Conservation (phyloP, 2,888 invertebrate genomes). For the Villa cingulata region DNA sequence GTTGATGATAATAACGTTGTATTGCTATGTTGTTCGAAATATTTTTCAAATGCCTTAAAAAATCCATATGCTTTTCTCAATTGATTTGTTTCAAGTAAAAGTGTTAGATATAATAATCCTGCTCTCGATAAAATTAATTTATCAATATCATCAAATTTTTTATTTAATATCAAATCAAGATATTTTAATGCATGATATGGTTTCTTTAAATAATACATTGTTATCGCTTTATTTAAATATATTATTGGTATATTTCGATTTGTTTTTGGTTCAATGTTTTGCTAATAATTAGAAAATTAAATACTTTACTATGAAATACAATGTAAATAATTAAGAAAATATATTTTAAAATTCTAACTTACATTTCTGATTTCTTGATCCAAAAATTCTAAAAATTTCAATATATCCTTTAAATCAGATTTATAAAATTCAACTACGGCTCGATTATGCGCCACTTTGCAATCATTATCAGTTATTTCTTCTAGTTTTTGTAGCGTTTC, state of each 20-base stretch:
- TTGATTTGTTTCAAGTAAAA: slow-evolving; percentile 32
- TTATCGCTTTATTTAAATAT: slow-evolving; percentile 26
- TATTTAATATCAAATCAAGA: slow-evolving; percentile 23
- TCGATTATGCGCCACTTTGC: slow-evolving; percentile 43
- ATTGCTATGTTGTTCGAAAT: too few species aligned
- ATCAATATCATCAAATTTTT: slow-evolving; percentile 26
- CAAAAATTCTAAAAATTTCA: slow-evolving; percentile 54
- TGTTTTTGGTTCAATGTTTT: slow-evolving; percentile 4
- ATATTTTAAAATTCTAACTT: slow-evolving; percentile 4
- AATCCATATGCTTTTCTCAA: slow-evolving; percentile 28
- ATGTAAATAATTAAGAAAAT: background rate
- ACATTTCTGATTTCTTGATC: slow-evolving; percentile 33
- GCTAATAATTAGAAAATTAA: background rate
- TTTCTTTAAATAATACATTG: slow-evolving; percentile 32
- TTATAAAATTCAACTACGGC: slow-evolving; percentile 70
- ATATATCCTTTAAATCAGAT: slow-evolving; percentile 56
- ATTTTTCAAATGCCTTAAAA: slow-evolving; percentile 22
- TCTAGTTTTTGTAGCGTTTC: slow-evolving; percentile 26
- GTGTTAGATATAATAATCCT: slow-evolving; percentile 28
- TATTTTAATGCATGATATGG: slow-evolving; percentile 28
- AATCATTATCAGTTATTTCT: slow-evolving; percentile 20
- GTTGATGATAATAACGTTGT: background rate
- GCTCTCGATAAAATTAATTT: slow-evolving; percentile 24
- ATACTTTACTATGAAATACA: background rate
- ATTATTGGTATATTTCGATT: slow-evolving; percentile 4